These are phyloP conservation scores for Chaetops frenatus DNA, from an alignment of 2,113 vertebrate genomes.

Conservation along the genomic window DNA sequence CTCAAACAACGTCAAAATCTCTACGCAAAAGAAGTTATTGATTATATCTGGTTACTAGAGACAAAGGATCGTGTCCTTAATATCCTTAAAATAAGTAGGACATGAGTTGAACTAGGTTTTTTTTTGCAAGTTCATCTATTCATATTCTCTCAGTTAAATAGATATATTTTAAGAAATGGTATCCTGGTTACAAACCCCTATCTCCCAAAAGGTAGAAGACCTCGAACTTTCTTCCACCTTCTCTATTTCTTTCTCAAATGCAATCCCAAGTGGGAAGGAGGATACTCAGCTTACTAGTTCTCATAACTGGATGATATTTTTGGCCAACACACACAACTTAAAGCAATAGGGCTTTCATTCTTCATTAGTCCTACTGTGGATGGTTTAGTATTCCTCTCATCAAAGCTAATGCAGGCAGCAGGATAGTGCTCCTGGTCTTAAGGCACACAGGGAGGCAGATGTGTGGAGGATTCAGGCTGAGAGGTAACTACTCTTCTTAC, in stretches of 20 bases:
- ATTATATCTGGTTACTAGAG: background rate
- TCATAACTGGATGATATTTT: background rate
- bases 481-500: background rate
- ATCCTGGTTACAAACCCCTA: background rate
- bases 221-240: background rate
- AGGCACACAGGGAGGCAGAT: background rate
- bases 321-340: background rate
- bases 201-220: background rate
- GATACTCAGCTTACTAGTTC: background rate
- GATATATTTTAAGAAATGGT: background rate
- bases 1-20: background rate
- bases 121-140: background rate
- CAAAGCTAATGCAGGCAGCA: background rate
- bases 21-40: background rate
- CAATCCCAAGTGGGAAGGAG: background rate
- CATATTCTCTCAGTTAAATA: background rate
- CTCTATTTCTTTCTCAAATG: background rate
- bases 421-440: background rate
- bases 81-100: background rate
- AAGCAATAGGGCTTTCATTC: background rate
- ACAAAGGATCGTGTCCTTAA: background rate
- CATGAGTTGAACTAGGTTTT: background rate
- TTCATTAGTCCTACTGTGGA: background rate
- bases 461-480: background rate
- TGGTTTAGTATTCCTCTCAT: background rate